Evolutionary conservation across 2,113 vertebrate genomes (phyloP).

Genomic region (Entelurus aequoreus): DNA sequence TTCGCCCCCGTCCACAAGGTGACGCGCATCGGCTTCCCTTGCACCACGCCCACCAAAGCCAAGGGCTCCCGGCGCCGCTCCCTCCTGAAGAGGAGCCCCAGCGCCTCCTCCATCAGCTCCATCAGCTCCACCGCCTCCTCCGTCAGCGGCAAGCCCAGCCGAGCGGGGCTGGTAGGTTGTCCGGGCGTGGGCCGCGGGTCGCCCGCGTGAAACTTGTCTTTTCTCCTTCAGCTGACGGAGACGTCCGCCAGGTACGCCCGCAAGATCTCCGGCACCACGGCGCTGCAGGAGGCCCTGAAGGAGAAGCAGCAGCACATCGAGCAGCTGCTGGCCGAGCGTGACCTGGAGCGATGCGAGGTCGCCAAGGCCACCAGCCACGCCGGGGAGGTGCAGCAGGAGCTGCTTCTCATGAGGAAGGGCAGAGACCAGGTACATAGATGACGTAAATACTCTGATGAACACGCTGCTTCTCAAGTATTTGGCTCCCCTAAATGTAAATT

Average conservation of each 20-base stretch:
- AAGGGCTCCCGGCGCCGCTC: constrained; percentile 74
- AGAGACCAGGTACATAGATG: constrained; percentile 81
- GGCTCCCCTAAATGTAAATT: too few species aligned
- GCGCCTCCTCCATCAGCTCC: constrained; percentile 92
- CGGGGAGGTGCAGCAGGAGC: constrained; percentile 89
- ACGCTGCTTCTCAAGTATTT: too few species aligned
- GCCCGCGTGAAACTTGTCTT: too few species aligned
- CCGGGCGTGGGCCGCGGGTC: too few species aligned
- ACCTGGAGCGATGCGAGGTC: constrained; percentile 91
- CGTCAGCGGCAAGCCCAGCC: constrained; percentile 91
- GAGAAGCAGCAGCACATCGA: constrained; percentile 99
- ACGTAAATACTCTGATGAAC: too few species aligned
- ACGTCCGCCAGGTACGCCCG: constrained; percentile 92
- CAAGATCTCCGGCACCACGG: constrained; percentile 96
- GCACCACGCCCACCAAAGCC: constrained; percentile 88
- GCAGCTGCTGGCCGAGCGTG: constrained; percentile 91
- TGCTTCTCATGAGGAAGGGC: constrained; percentile 82
- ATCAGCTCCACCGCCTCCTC: constrained; percentile 94
- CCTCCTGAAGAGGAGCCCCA: constrained; percentile 86
- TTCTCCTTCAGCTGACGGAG: constrained; percentile 83
- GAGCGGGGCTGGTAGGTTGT: constrained; percentile 85
- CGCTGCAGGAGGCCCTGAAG: constrained; percentile 95
- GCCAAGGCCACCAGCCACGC: constrained; percentile 95
- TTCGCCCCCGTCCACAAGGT: constrained; percentile 98
- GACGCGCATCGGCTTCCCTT: constrained; percentile 94